Conservation (phyloP, 2,888 invertebrate genomes). For the Drosophila neotestacea region DNA sequence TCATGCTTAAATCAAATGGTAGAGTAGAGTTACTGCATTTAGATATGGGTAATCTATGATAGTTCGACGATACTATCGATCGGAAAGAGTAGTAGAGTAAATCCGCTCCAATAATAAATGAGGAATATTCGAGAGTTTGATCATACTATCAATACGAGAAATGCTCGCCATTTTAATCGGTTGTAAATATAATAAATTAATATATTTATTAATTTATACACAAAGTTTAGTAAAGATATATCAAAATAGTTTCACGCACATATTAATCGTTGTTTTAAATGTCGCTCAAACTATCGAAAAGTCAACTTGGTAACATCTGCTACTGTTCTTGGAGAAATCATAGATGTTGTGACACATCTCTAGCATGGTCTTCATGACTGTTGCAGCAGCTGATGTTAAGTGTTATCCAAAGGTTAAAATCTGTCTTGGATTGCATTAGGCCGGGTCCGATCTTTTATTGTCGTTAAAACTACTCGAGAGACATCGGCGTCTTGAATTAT, state of each 20-base stretch:
- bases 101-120: too few relatives aligned
- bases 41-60: conserved; percentile 3
- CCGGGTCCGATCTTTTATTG: conserved; percentile 36
- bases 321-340: conserved; percentile 11
- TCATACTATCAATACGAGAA: too few relatives aligned
- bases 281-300: background rate
- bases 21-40: background rate
- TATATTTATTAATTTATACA: too few relatives aligned
- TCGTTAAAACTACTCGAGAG: conserved; percentile 52
- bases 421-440: conserved; percentile 41
- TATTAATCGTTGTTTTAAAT: too few relatives aligned
- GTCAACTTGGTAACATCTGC: conserved; percentile 5
- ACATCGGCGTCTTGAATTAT: conserved; percentile 60
- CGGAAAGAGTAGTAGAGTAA: background rate
- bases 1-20: conserved; percentile 24
- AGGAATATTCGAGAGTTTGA: too few relatives aligned
- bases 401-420: conserved; percentile 44
- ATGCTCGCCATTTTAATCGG: too few relatives aligned
- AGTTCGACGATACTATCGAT: background rate
- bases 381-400: conserved; percentile 48
- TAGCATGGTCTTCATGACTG: conserved; percentile 18
- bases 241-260: too few relatives aligned
- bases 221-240: too few relatives aligned
- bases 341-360: conserved; percentile 1
- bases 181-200: too few relatives aligned